A percentile compares a stretch with the other conserved stretches of the same genome.
phyloP scores from a whole-genome alignment of 2,113 vertebrate genomes.

The Lophochroa leadbeateri region DNA sequence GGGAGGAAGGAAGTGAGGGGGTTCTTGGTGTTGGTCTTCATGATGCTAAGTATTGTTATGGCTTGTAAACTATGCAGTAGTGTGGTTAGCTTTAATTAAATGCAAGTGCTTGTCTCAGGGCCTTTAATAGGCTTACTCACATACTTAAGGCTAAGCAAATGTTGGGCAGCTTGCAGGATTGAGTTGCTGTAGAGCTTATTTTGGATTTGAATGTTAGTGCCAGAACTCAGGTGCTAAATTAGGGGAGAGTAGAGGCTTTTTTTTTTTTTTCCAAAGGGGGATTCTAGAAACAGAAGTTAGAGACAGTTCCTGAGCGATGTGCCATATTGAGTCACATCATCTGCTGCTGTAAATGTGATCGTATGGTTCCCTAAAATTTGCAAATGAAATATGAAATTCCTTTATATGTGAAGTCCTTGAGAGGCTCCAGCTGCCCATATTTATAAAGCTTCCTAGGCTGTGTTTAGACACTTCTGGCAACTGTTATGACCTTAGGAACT shows the following conservation, averaged over 20 bases:
- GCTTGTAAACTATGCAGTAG: background rate
- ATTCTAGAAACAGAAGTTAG: background rate
- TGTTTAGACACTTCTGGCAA: background rate
- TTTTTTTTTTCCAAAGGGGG: background rate
- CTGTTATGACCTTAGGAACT: background rate
- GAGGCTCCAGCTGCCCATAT: background rate
- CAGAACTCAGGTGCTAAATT: background rate
- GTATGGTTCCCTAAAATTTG: background rate
- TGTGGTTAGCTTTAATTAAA: constrained; percentile 16
- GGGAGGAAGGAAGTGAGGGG: background rate
- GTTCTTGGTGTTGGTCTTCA: background rate
- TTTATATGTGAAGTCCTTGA: background rate
- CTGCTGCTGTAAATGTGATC: background rate
- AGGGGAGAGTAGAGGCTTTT: background rate
- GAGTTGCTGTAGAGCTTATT: constrained; percentile 2
- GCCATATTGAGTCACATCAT: background rate
- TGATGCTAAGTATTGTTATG: background rate
- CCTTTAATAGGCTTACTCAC: background rate
- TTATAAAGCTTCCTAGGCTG: background rate
- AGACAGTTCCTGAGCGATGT: background rate
- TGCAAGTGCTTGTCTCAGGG: background rate
- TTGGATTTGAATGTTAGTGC: constrained; percentile 17
- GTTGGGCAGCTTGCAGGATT: constrained; percentile 3
- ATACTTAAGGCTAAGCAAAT: background rate
- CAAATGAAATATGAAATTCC: background rate